Percentiles rank a stretch among this genome's conserved stretches.
These are phyloP conservation scores for Phania funesta DNA, from an alignment of 2,888 invertebrate genomes.

Conservation along the genomic window DNA sequence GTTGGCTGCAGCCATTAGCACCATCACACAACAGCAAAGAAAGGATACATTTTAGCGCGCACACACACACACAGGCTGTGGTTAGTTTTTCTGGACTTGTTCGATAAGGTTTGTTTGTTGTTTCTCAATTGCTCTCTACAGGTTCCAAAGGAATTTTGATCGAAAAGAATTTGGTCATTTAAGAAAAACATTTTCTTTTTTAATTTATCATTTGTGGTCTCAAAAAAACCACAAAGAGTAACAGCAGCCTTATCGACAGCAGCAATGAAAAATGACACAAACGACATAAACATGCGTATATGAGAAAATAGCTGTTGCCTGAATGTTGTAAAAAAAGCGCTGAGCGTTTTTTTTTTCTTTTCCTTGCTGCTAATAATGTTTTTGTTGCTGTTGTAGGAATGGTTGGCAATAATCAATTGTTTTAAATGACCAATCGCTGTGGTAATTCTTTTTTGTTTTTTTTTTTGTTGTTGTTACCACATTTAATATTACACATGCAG, in stretches of 20 bases:
- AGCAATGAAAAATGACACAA: conserved; percentile 58
- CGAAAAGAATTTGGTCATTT: conserved; percentile 80
- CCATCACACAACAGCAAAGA: conserved; percentile 13
- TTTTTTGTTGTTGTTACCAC: conserved; percentile 43
- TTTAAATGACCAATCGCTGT: conserved; percentile 67
- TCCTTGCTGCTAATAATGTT: conserved; percentile 21
- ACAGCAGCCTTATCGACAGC: conserved; percentile 8
- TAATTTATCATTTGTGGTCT: conserved; percentile 78
- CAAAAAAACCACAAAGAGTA: conserved; percentile 56
- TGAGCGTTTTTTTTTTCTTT: conserved; percentile 20
- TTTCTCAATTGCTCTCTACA: conserved; percentile 61
- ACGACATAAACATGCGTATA: conserved; percentile 63
- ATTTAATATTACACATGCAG: conserved; percentile 67
- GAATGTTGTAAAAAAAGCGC: conserved; percentile 22
- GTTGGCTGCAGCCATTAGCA: conserved; percentile 54
- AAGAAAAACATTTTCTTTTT: conserved; percentile 77
- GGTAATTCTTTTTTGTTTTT: conserved; percentile 55
- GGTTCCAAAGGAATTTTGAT: conserved; percentile 80
- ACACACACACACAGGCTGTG: not conserved
- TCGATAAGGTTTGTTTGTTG: not conserved
- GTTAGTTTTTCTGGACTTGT: conserved; percentile 39
- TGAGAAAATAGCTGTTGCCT: conserved; percentile 54
- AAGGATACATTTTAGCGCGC: conserved; percentile 9
- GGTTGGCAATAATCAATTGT: conserved; percentile 67
- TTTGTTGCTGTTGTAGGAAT: conserved; percentile 48